Evolutionary conservation across 2,888 invertebrate species (phyloP), one percentile per base, ranked within the genome.

Genomic region (Zeuzera pyrina): DNA sequence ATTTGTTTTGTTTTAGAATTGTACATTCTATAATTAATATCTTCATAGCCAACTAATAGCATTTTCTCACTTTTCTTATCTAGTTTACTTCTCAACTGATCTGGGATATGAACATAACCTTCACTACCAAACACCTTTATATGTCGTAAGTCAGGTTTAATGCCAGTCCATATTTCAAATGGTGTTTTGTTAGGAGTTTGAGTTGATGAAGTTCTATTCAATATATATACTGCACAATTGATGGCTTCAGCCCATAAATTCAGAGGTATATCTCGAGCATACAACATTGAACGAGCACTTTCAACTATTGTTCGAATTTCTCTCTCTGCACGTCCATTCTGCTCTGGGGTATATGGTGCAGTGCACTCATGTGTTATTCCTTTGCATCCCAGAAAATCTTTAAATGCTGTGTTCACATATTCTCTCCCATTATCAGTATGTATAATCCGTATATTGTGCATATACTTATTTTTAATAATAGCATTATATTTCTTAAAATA

Each of bases 231-330:
- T 8, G 58, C 59, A 31, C 51, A 57, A 3, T 52, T 46, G 0
- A 63, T 49, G 2, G 66, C 67, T 42, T 70, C 67, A 3, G 62
- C 64, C 67, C 64, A 69, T 4, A 61, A 10, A 14, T 42, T 7
- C 2, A 46, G 12, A 13, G 47, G 30, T 0, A 50, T 4, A 29
- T 47, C 30, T 5, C 58, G 22, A 0, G 45, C 45, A 45, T 53
- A 42, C 1, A 55, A 23, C 54, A 56, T 53, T 1, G 53, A 41
- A 1, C 46, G 33, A 4, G 53, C 48, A 35, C 38, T 47, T 14
- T 55, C 52, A 11, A 57, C 46, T 2, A 62, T 44, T 0, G 58
- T 58, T 0, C 62, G 25, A 1, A 44, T 48, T 19, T 62, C 59
- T 8, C 62, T 29, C 26, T 63, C 52, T 33, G 47, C 49, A 1